A percentile compares a stretch with the other conserved stretches of the same genome.
phyloP scores from a whole-genome alignment of 1,140 invertebrate species.

The Bombus breviceps region DNA sequence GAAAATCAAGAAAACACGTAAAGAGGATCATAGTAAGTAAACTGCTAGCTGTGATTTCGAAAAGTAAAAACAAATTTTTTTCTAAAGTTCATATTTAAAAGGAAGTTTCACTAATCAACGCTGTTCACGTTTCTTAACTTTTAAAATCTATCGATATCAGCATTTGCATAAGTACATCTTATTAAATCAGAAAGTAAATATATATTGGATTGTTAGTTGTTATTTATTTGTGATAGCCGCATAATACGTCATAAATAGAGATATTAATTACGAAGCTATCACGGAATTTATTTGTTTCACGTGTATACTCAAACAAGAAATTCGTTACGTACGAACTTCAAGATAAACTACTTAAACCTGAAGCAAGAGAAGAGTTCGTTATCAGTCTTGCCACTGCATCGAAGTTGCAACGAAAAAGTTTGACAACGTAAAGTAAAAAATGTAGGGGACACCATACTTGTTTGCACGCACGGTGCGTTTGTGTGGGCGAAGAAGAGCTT shows the following conservation, averaged over 20 bases:
- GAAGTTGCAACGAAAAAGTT: background rate
- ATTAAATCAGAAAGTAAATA: background rate
- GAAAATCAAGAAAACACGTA: background rate
- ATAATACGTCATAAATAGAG: background rate
- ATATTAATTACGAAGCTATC: background rate
- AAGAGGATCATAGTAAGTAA: background rate
- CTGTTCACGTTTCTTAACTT: background rate
- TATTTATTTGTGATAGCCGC: background rate
- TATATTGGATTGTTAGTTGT: background rate
- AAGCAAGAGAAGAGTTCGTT: background rate
- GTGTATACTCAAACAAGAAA: too few species aligned
- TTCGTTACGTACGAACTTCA: background rate
- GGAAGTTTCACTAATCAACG: background rate
- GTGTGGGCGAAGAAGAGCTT: constrained; percentile 29
- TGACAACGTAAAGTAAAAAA: background rate
- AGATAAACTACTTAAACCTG: background rate
- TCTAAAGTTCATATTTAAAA: background rate
- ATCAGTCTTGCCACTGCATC: background rate
- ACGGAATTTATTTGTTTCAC: background rate
- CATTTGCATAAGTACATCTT: background rate
- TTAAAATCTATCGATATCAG: background rate
- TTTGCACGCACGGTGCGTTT: background rate
- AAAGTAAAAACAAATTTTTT: background rate
- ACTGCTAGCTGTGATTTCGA: background rate
- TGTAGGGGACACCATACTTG: background rate